Evolutionary conservation across 1,140 invertebrate species (phyloP).

Genomic region (Drosophila sucinea): DNA sequence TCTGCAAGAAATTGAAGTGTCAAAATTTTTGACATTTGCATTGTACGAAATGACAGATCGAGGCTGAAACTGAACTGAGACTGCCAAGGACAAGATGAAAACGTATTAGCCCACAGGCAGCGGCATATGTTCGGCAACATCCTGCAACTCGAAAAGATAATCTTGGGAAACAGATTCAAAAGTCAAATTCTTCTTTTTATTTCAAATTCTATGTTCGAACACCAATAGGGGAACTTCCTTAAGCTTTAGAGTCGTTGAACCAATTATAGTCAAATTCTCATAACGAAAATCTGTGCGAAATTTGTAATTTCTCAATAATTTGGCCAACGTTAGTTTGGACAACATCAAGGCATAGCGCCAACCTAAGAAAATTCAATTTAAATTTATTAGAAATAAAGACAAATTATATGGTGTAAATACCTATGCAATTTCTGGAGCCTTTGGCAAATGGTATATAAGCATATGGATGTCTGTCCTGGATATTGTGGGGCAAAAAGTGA

Average conservation of each 20-base stretch:
- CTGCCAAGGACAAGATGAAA: constrained; percentile 19
- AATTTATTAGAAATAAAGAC: not conserved
- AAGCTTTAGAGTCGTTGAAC: constrained; percentile 48
- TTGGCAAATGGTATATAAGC: constrained; percentile 1
- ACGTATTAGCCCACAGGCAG: constrained; percentile 47
- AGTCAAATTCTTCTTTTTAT: not conserved
- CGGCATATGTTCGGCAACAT: constrained; percentile 32
- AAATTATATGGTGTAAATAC: constrained; percentile 25
- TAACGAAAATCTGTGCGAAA: constrained; percentile 58
- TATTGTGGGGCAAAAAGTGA: not conserved
- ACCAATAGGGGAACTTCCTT: constrained; percentile 36
- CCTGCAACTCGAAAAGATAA: constrained; percentile 6
- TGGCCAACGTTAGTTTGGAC: constrained; percentile 53
- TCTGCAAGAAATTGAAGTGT: constrained; percentile 76
- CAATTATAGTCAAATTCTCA: constrained; percentile 50
- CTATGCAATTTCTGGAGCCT: constrained; percentile 50
- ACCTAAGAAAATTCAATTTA: constrained; percentile 35
- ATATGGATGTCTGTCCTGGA: not conserved
- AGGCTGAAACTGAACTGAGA: constrained; percentile 28
- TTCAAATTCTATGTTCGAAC: constrained; percentile 35
- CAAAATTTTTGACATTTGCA: constrained; percentile 76
- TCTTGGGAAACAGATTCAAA: not conserved
- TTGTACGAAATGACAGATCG: constrained; percentile 75
- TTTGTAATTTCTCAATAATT: constrained; percentile 56
- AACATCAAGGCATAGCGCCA: constrained; percentile 57